Base-by-base conservation (phyloP, 2,113 vertebrate genomes). In the Heteronetta atricapilla region DNA sequence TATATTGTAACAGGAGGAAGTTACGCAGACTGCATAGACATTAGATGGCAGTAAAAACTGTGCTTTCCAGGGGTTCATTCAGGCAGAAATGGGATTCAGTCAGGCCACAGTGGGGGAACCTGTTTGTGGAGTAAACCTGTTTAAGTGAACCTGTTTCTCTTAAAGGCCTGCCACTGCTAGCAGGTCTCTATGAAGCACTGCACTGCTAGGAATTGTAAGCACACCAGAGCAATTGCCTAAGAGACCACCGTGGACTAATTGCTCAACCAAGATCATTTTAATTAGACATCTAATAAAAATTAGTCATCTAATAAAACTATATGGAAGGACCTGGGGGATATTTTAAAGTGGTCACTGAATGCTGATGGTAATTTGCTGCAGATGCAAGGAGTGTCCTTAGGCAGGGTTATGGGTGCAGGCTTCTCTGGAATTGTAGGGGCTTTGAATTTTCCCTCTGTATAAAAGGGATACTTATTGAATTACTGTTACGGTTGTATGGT, bases 21-120 rank as follows among this genome's bases (percentile, higher is more conserved):
- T 60, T 5, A 4, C 22, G 44, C 26, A 19, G 77, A 11, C 38
- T 33, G 63, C 58, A 56, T 17, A 75, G 36, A 74, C 88, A 79
- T 68, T 59, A 96, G 82, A 62, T 82, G 94, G 83, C 83, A 91
- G 82, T 69, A 88, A 88, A 85, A 89, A 8, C 42, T 81, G 1
- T 2, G 0, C 40, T 82, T 89, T 74, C 58, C 20, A 67, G 59
- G 52, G n/a, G 7, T 8, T 63, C 0, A 0, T 56, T 80, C 19
- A 20, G 55, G 14, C 25, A 87, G 77, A 68, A 81, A 48, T 29
- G 63, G 34, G 18, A 63, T 59, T 67, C 48, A 81, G 21, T 11
- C 44, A 66, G 48, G 44, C 5, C 44, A 60, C 19, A 5, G 59
- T 3, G 9, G 13, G 36, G 50, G 17, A 3, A 59, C 22, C 19